phyloP scores from a whole-genome alignment of 1,140 invertebrate genomes.

The Episyrphus balteatus region DNA sequence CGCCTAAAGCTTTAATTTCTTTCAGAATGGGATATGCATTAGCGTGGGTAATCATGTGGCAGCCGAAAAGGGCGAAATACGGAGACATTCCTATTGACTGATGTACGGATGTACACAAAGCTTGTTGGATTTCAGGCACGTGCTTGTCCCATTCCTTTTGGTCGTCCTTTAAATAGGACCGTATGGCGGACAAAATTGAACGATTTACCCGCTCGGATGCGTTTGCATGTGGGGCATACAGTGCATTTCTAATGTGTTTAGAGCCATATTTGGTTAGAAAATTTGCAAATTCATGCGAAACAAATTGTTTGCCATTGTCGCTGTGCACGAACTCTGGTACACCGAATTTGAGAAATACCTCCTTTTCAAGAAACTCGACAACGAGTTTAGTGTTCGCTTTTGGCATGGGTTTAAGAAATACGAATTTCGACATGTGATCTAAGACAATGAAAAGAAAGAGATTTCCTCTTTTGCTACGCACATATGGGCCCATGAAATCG shows the following conservation, averaged over 20 bases:
- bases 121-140: not conserved
- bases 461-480: conserved; percentile 1
- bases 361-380: not conserved
- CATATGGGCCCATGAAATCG: conserved; percentile 1
- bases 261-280: not conserved
- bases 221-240: conserved; percentile 11
- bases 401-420: not conserved
- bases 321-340: not conserved
- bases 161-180: not conserved
- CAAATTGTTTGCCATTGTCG: conserved; percentile 8
- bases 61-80: not conserved
- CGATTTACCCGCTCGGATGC: conserved; percentile 6
- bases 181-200: not conserved
- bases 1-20: not conserved
- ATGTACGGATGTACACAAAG: not conserved
- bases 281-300: not conserved
- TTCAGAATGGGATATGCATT: not conserved
- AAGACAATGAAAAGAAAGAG: not conserved
- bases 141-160: conserved; percentile 4
- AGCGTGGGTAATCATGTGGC: not conserved
- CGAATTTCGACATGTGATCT: conserved; percentile 5
- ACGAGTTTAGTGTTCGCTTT: not conserved
- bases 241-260: conserved; percentile 3
- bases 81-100: not conserved
- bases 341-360: conserved; percentile 1